Evolutionary conservation across 1,140 invertebrate species (phyloP).

Genomic region (Solen grandis): DNA sequence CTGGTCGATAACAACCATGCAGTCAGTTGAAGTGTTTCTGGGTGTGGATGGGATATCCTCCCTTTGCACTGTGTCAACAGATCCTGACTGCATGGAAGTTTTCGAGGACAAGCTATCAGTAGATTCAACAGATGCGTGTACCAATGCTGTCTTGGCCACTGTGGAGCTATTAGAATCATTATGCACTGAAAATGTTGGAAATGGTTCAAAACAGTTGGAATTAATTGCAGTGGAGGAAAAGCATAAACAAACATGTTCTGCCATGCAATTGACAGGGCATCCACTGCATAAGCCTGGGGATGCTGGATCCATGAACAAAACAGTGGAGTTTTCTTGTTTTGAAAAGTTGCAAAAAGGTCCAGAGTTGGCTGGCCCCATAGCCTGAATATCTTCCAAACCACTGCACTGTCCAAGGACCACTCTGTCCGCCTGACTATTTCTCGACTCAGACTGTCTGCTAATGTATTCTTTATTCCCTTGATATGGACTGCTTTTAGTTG

Average conservation of each 20-base stretch:
- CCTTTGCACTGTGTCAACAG: not conserved
- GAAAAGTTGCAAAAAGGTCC: not conserved
- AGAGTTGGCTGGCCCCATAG: not conserved
- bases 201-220: too few relatives aligned
- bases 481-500: constrained; percentile 31
- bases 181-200: constrained; percentile 18
- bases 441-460: constrained; percentile 16
- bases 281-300: constrained; percentile 1
- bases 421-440: not conserved
- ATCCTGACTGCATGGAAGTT: constrained; percentile 1
- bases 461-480: not conserved
- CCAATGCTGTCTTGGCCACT: constrained; percentile 19
- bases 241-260: constrained; percentile 27
- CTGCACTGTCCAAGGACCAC: constrained; percentile 35
- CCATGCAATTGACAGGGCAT: constrained; percentile 41
- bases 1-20: constrained; percentile 33
- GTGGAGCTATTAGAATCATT: constrained; percentile 26
- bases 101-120: constrained; percentile 1
- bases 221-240: constrained; percentile 22
- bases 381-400: constrained; percentile 7
- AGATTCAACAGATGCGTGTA: not conserved
- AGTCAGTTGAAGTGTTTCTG: constrained; percentile 13
- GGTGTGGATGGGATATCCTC: constrained; percentile 23
- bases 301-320: not conserved
- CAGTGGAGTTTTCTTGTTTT: not conserved